Conservation (phyloP, 2,888 invertebrate genomes). For the Pollenia amentaria region DNA sequence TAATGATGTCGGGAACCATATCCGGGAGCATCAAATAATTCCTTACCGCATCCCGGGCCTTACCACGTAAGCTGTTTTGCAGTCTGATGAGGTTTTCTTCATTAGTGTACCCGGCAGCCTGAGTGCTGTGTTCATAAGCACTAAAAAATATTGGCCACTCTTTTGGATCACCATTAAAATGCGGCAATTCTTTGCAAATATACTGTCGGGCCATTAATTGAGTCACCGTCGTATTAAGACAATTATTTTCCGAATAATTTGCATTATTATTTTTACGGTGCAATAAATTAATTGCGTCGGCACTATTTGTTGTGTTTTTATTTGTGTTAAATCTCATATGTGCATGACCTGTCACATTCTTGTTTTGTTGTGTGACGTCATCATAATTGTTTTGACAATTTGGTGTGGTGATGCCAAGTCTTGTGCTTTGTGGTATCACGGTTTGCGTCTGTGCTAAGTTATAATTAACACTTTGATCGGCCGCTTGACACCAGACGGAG, state of each 20-base stretch:
- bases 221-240: too few relatives aligned
- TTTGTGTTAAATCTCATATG: background rate
- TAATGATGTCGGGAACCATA: too few relatives aligned
- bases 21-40: too few relatives aligned
- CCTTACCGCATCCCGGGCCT: too few relatives aligned
- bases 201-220: constrained; percentile 9
- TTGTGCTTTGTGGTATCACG: background rate
- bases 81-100: too few relatives aligned
- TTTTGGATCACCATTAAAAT: constrained; percentile 31
- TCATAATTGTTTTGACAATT: background rate
- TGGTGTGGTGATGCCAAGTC: background rate
- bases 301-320: background rate
- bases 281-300: too few relatives aligned
- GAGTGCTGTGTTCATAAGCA: constrained; percentile 13
- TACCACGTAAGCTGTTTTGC: too few relatives aligned
- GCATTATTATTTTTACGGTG: too few relatives aligned
- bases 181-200: background rate
- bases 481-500: background rate
- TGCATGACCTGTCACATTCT: background rate
- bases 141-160: constrained; percentile 35
- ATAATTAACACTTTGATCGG: background rate
- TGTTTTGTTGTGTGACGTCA: background rate
- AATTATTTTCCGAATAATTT: too few relatives aligned
- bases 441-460: background rate
- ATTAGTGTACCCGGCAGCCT: background rate